phyloP scores from a whole-genome alignment of 2,797 vertebrate genomes.

The Gadopsis bispinosus region DNA sequence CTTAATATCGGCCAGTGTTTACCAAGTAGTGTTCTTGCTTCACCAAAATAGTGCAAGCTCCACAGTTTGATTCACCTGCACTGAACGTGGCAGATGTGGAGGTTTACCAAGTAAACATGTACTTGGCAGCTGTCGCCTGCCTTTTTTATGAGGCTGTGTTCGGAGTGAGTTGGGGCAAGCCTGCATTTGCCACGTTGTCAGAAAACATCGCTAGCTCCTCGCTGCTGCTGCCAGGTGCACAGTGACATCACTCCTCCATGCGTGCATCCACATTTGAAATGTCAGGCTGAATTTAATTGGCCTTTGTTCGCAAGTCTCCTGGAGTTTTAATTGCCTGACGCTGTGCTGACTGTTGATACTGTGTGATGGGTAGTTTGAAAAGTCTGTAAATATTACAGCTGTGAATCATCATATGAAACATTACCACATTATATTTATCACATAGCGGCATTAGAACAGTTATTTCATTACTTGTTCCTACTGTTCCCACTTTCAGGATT shows the following conservation, averaged over 20 bases:
- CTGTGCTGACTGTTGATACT: conserved; percentile 2
- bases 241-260: conserved; percentile 39
- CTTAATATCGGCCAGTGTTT: conserved; percentile 31
- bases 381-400: conserved; percentile 43
- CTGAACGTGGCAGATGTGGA: conserved; percentile 56
- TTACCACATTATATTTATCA: not conserved
- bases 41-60: conserved; percentile 14
- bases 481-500: not conserved
- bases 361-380: conserved; percentile 23
- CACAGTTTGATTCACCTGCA: conserved; percentile 34
- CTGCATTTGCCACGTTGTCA: conserved; percentile 43
- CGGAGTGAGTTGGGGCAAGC: conserved; percentile 10
- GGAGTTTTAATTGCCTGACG: conserved; percentile 28
- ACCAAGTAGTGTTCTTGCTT: not conserved
- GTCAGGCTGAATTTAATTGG: conserved; percentile 69
- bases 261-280: conserved; percentile 48
- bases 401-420: not conserved
- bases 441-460: not conserved
- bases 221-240: conserved; percentile 46
- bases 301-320: conserved; percentile 22
- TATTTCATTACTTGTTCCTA: not conserved
- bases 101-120: conserved; percentile 59
- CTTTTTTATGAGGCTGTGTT: conserved; percentile 37
- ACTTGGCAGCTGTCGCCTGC: conserved; percentile 58
- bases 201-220: conserved; percentile 7